Evolutionary conservation across 2,797 vertebrate genomes (phyloP), one percentile per base, ranked within the genome.

Genomic region (Monodelphis domestica): DNA sequence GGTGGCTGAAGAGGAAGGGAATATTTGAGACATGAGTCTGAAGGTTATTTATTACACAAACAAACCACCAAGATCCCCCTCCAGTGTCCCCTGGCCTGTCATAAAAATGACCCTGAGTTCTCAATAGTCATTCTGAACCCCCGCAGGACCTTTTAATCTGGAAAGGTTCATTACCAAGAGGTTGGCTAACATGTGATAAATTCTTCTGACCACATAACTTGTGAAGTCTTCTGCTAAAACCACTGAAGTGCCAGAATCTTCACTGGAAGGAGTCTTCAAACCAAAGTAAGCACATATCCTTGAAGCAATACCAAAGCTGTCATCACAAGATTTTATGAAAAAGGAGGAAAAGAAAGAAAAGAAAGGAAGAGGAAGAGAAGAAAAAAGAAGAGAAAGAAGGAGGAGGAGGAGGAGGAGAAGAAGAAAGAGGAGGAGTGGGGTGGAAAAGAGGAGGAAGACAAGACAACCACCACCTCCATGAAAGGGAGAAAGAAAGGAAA

Each of bases 1-100:
- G 53, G 70, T 28, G 26, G 33, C 38, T 70, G 38, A 70, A 3
- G 38, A 12, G 3, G 24, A 9, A 9, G 38, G 9, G 50, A 9
- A 89, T 10, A 53, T 88, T 94, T 93, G 92, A 92, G 94, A 94
- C 89, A 38, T 95, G 87, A 93, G 59, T 97, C 97, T 97, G 96
- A 97, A 94, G 98, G 96, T 96, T 97, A 97, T 97, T 95, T 45
- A 91, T 89, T 96, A 91, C 2, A 29, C 94, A 96, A 97, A 91
- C 93, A 89, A 97, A 96, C 87, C 59, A 38, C 84, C 30, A 89
- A 30, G 53, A 30, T 95, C 54, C 14, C 91, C 3, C 54, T 53
- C n/a, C 38, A 78, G 11, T 78, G 21, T 56, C 33, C 54, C 30
- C 78, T 9, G 1, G 14, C 59, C 50, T 56, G 38, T 45, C 21